These are phyloP conservation scores for Peromyscus polionotus DNA, from an alignment of 2,113 vertebrate genomes.

Conservation along the genomic window DNA sequence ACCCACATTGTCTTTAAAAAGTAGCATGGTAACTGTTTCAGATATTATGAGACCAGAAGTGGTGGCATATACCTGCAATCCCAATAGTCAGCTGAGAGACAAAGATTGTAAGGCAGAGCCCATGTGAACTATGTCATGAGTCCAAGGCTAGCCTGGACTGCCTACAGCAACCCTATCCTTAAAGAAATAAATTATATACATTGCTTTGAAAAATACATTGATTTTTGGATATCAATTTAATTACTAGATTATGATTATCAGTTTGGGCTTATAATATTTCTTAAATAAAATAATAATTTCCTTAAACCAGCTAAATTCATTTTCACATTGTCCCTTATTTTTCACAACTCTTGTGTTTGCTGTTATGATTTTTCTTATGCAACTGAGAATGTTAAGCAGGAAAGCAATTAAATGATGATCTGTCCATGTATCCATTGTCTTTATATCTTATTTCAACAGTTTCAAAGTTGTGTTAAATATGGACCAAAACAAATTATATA, in stretches of 20 bases:
- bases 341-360: neutral
- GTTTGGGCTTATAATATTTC: neutral
- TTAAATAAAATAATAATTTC: neutral
- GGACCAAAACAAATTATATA: neutral
- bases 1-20: conserved; percentile 3
- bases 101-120: neutral
- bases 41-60: neutral
- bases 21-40: neutral
- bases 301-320: neutral
- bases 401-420: neutral
- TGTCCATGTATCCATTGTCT: neutral
- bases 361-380: neutral
- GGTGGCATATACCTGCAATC: neutral
- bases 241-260: conserved; percentile 8
- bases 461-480: neutral
- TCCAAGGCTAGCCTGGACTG: neutral
- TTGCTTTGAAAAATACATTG: neutral
- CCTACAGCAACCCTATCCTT: too few species aligned
- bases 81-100: neutral
- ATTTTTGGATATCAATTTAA: neutral
- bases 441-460: neutral
- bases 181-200: neutral
- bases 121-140: neutral
- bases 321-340: neutral
- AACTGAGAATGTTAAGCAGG: neutral